Evolutionary conservation across 2,113 vertebrate genomes (phyloP).

Genomic region (Peromyscus maniculatus): DNA sequence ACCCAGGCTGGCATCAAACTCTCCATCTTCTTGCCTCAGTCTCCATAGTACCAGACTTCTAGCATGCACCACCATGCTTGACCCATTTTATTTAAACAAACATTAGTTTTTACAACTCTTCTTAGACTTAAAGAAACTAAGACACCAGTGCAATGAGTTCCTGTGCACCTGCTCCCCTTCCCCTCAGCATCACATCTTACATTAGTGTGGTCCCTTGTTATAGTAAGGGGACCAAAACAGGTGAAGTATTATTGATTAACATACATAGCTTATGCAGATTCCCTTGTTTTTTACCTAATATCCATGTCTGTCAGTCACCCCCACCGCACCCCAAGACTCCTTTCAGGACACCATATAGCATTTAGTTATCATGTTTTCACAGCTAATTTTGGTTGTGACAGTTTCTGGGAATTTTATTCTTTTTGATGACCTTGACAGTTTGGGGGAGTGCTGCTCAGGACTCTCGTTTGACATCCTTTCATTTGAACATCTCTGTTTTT

Average conservation of each 20-base stretch:
- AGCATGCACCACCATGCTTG: neutral
- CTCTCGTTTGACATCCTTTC: neutral
- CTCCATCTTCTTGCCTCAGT: neutral
- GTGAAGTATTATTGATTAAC: neutral
- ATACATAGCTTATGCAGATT: neutral
- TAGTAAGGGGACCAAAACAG: rapidly evolving
- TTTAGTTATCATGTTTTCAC: neutral
- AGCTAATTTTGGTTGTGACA: neutral
- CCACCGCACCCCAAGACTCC: neutral
- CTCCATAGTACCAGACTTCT: neutral
- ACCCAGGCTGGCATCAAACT: neutral
- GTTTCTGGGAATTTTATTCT: neutral
- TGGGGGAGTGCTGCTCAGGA: neutral
- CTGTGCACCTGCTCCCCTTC: neutral
- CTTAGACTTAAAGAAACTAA: conserved; percentile 20
- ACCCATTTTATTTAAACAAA: neutral
- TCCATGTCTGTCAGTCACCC: neutral
- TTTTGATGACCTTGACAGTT: neutral
- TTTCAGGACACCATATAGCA: neutral
- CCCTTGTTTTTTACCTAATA: neutral
- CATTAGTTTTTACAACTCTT: neutral
- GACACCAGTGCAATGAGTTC: neutral
- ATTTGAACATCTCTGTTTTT: neutral
- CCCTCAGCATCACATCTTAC: neutral
- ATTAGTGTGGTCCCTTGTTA: neutral